These are phyloP conservation scores for Lycaena phlaeas DNA, from an alignment of 2,888 invertebrate species.

Conservation along the genomic window DNA sequence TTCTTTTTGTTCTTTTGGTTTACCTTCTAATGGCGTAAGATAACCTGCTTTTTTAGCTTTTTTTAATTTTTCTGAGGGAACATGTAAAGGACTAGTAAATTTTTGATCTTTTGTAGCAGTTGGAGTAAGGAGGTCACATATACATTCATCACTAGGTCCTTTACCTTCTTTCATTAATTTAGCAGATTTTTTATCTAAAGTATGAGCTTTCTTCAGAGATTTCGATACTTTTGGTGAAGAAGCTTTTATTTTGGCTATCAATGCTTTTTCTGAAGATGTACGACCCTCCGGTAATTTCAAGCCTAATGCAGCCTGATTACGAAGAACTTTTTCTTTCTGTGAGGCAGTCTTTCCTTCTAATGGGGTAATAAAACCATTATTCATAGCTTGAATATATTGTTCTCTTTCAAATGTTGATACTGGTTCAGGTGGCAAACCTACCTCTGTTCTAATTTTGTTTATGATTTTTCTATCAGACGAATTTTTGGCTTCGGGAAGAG, in stretches of 20 bases:
- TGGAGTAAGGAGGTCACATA: constrained; percentile 27
- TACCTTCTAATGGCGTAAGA: constrained; percentile 17
- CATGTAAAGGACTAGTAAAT: too few relatives aligned
- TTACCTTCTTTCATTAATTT: constrained; percentile 29
- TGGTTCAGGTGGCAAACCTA: constrained; percentile 17
- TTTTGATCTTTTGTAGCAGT: too few relatives aligned
- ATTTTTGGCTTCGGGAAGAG: constrained; percentile 16
- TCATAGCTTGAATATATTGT: constrained; percentile 16
- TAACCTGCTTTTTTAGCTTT: constrained; percentile 21
- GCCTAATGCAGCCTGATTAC: constrained; percentile 8
- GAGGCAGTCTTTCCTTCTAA: constrained; percentile 24
- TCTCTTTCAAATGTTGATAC: constrained; percentile 17
- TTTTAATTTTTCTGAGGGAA: constrained; percentile 14
- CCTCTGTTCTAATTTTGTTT: constrained; percentile 18
- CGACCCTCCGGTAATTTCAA: constrained; percentile 14
- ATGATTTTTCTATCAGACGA: constrained; percentile 19
- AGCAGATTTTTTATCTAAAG: constrained; percentile 23
- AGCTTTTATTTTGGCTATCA: constrained; percentile 10
- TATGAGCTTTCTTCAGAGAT: too few relatives aligned
- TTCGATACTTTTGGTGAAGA: neutral
- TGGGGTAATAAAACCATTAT: constrained; percentile 22
- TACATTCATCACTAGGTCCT: constrained; percentile 33
- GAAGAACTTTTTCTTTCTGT: constrained; percentile 24
- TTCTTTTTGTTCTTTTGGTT: constrained; percentile 24
- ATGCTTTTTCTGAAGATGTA: constrained; percentile 13